These are phyloP conservation scores for Stenolophus ochropezus DNA, from an alignment of 2,888 invertebrate species.

Conservation along the genomic window DNA sequence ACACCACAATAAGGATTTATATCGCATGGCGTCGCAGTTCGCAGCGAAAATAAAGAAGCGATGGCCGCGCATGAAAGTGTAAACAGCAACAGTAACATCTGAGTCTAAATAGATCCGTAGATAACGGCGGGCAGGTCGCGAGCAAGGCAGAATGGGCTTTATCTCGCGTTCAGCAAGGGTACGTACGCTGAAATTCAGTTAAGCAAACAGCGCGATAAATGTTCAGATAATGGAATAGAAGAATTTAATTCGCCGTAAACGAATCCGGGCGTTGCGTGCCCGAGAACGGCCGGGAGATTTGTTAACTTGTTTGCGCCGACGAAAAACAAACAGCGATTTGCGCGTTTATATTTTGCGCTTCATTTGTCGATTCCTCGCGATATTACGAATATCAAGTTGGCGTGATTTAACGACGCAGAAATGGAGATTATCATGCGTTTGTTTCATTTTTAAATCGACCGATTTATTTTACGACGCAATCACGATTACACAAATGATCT, in stretches of 20 bases:
- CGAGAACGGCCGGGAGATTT: slow-evolving; percentile 35
- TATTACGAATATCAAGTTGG: slow-evolving; percentile 38
- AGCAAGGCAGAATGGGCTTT: slow-evolving; percentile 9
- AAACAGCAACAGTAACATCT: slow-evolving; percentile 11
- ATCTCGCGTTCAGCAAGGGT: slow-evolving; percentile 10
- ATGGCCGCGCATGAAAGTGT: neutral
- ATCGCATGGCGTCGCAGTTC: neutral
- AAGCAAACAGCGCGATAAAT: slow-evolving; percentile 52
- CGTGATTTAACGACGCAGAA: slow-evolving; percentile 53
- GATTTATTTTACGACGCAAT: slow-evolving; percentile 41
- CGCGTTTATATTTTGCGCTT: slow-evolving; percentile 53
- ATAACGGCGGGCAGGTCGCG: slow-evolving; percentile 2
- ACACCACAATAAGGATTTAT: neutral
- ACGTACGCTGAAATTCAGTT: slow-evolving; percentile 37
- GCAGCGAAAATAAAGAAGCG: neutral
- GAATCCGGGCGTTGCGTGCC: slow-evolving; percentile 40
- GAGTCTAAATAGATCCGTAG: slow-evolving; percentile 11
- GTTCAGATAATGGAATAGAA: slow-evolving; percentile 55
- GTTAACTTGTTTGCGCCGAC: slow-evolving; percentile 50
- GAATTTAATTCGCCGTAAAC: slow-evolving; percentile 52
- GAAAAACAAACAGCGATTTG: slow-evolving; percentile 52
- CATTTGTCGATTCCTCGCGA: slow-evolving; percentile 47
- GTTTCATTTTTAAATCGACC: slow-evolving; percentile 55
- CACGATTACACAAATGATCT: slow-evolving; percentile 45
- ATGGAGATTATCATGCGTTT: slow-evolving; percentile 48